These are phyloP conservation scores for Amphipoea oculea DNA, from an alignment of 2,888 invertebrate species.

Conservation along the genomic window DNA sequence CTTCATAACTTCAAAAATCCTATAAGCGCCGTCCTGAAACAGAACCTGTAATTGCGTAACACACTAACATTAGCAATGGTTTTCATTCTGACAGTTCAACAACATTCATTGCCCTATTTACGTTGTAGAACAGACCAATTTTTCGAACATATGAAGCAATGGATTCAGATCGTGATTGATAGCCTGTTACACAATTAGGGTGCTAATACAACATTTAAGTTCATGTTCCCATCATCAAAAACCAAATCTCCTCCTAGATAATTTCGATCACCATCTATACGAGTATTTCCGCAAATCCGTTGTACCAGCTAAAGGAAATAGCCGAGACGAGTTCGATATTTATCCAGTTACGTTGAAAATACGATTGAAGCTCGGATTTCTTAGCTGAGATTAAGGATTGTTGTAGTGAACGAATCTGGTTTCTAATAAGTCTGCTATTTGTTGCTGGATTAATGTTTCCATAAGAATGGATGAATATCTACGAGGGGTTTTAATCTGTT, in stretches of 20 bases:
- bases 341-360: conserved; percentile 62
- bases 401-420: conserved; percentile 50
- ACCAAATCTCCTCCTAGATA: conserved; percentile 48
- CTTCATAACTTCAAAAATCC: not conserved
- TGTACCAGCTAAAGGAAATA: conserved; percentile 74
- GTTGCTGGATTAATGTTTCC: conserved; percentile 40
- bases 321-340: conserved; percentile 62
- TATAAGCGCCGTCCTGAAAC: not conserved
- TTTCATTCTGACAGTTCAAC: too few species aligned
- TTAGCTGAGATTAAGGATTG: conserved; percentile 44
- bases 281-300: conserved; percentile 70
- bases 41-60: not conserved
- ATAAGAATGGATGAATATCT: conserved; percentile 21
- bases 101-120: too few species aligned
- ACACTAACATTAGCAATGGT: too few species aligned
- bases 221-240: conserved; percentile 1
- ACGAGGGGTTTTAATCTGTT: conserved; percentile 31
- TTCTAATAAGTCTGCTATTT: conserved; percentile 49
- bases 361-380: conserved; percentile 54
- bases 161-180: too few species aligned
- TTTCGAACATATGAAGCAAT: too few species aligned
- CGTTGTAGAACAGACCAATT: too few species aligned
- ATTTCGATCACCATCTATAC: conserved; percentile 69
- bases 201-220: not conserved
- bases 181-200: too few species aligned